phyloP scores from a whole-genome alignment of 37 sponge, comb jelly and placozoan genomes.

The Aphrocallistes beatrix region DNA sequence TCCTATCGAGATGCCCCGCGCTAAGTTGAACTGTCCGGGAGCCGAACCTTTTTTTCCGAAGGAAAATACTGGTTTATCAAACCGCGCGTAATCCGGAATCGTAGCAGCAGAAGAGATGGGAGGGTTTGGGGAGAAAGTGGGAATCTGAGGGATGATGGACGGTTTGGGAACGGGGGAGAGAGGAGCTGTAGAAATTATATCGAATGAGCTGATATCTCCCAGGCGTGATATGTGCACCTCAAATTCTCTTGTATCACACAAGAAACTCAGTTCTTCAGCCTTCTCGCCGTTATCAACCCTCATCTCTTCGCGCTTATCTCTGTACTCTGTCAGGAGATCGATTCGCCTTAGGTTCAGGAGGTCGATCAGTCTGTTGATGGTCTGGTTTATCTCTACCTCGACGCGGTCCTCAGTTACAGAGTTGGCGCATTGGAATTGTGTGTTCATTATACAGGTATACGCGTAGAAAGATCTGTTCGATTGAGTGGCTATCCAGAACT shows the following conservation, averaged over 20 bases:
- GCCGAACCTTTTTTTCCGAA: neutral
- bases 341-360: neutral
- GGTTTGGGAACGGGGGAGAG: too few species aligned
- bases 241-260: neutral
- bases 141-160: too few species aligned
- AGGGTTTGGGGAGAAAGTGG: too few species aligned
- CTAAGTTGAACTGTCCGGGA: neutral
- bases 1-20: constrained; percentile 1
- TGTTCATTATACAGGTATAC: too few species aligned
- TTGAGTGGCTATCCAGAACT: too few species aligned
- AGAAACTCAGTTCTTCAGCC: neutral
- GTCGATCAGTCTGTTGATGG: neutral
- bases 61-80: neutral
- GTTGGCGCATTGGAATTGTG: too few species aligned
- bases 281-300: too few species aligned
- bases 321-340: neutral
- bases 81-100: neutral
- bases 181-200: too few species aligned
- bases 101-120: neutral
- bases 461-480: too few species aligned
- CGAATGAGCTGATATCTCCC: neutral
- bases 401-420: too few species aligned
- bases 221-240: neutral
- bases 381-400: neutral
- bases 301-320: neutral